Evolutionary conservation across 2,113 vertebrate species (phyloP).

Genomic region (Leptodactylus fuscus): DNA sequence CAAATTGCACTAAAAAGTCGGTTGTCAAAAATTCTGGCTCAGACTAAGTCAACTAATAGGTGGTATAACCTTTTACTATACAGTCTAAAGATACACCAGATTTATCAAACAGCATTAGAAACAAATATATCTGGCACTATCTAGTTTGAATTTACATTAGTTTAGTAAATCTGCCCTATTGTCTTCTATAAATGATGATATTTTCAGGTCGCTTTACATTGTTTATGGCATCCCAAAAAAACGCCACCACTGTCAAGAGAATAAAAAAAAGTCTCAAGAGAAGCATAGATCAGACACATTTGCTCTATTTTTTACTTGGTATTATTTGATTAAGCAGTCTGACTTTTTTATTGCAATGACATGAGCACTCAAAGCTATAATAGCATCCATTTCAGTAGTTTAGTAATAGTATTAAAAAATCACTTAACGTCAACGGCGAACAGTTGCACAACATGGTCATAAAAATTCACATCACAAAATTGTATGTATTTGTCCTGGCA

Average conservation of each 20-base stretch:
- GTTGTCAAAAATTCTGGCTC: too few species aligned
- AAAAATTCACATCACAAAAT: slow-evolving; percentile 82
- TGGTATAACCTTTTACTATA: too few species aligned
- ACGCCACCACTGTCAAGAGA: neutral
- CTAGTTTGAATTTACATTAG: too few species aligned
- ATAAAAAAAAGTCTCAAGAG: neutral
- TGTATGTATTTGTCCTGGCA: slow-evolving; percentile 79
- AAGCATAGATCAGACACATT: neutral
- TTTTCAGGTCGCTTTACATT: neutral
- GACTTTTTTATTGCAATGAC: slow-evolving; percentile 89
- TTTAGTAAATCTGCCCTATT: too few species aligned
- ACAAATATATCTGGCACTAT: too few species aligned
- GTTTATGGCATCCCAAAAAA: neutral
- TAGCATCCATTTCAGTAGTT: slow-evolving; percentile 84
- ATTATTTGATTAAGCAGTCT: slow-evolving; percentile 87
- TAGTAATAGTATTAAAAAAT: slow-evolving; percentile 88
- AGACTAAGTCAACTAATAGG: too few species aligned
- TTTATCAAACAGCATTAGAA: too few species aligned
- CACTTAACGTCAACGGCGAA: slow-evolving; percentile 86
- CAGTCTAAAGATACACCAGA: too few species aligned
- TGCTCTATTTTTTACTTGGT: slow-evolving; percentile 42
- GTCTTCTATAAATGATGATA: neutral
- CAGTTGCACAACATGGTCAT: slow-evolving; percentile 84
- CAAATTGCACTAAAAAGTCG: too few species aligned
- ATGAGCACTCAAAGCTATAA: slow-evolving; percentile 86